phyloP scores from a whole-genome alignment of 2,797 vertebrate species.

The Sebastes iracundus region DNA sequence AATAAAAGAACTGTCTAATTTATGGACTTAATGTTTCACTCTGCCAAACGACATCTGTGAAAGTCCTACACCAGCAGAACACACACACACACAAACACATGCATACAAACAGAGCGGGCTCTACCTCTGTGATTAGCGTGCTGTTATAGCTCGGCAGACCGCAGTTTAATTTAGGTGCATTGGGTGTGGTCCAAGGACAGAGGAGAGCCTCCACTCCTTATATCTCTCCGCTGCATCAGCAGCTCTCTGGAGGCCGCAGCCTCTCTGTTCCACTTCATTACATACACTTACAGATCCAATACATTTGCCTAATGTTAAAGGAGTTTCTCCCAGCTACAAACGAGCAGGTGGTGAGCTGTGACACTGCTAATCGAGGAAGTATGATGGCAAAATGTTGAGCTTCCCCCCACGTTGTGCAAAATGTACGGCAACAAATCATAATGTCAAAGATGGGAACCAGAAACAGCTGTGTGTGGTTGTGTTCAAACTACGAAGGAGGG shows the following conservation, averaged over 20 bases:
- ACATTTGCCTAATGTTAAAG: not conserved
- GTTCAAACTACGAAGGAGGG: not conserved
- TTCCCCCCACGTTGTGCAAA: not conserved
- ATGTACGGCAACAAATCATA: not conserved
- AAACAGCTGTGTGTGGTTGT: slow-evolving; percentile 10
- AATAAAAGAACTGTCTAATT: slow-evolving; percentile 8
- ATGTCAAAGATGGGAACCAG: not conserved
- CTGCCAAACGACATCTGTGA: slow-evolving; percentile 11
- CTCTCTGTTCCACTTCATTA: not conserved
- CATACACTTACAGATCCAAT: slow-evolving; percentile 6
- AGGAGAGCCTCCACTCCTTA: slow-evolving; percentile 9
- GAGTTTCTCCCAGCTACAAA: not conserved
- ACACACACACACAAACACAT: slow-evolving; percentile 13
- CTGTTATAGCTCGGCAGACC: slow-evolving; percentile 45
- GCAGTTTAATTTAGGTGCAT: slow-evolving; percentile 62
- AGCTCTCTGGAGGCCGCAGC: not conserved
- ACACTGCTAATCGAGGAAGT: not conserved
- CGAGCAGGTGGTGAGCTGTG: not conserved
- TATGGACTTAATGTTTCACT: not conserved
- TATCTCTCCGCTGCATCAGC: slow-evolving; percentile 18
- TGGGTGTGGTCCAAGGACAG: slow-evolving; percentile 69
- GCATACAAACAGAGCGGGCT: slow-evolving; percentile 15
- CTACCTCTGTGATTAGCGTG: slow-evolving; percentile 65
- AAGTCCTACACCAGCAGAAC: slow-evolving; percentile 10
- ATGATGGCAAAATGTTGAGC: not conserved